phyloP scores from a whole-genome alignment of 2,888 invertebrate genomes.

The Leucophora obtusa region DNA sequence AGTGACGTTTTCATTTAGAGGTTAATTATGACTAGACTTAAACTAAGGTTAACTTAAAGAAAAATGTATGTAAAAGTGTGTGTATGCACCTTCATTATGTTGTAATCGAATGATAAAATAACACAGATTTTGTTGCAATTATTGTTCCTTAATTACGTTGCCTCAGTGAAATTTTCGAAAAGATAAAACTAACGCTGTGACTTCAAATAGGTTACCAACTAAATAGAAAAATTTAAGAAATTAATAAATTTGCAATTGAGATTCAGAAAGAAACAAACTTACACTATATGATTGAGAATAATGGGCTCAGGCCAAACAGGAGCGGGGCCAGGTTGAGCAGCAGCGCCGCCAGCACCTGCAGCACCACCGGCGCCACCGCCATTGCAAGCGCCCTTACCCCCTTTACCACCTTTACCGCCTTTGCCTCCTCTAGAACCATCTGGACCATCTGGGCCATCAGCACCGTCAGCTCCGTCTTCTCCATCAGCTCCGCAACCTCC shows the following conservation, averaged over 20 bases:
- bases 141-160: slow-evolving; percentile 22
- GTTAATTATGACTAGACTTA: slow-evolving; percentile 65
- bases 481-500: slow-evolving; percentile 72
- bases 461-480: slow-evolving; percentile 69
- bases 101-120: background rate
- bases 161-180: slow-evolving; percentile 46
- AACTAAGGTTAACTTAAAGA: slow-evolving; percentile 57
- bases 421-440: slow-evolving; percentile 72
- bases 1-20: slow-evolving; percentile 57
- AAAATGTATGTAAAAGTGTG: slow-evolving; percentile 27
- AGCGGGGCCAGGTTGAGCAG: slow-evolving; percentile 38
- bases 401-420: slow-evolving; percentile 75
- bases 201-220: background rate
- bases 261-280: background rate
- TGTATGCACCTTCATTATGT: slow-evolving; percentile 56
- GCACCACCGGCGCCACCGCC: slow-evolving; percentile 70
- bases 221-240: background rate
- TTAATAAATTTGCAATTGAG: background rate
- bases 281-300: slow-evolving; percentile 37
- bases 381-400: slow-evolving; percentile 65
- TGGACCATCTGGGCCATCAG: slow-evolving; percentile 71
- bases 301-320: slow-evolving; percentile 41
- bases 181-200: background rate
- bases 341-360: slow-evolving; percentile 68
- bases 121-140: slow-evolving; percentile 18